phyloP scores from a whole-genome alignment of 1,140 invertebrate genomes.

The Penaeus chinensis region DNA sequence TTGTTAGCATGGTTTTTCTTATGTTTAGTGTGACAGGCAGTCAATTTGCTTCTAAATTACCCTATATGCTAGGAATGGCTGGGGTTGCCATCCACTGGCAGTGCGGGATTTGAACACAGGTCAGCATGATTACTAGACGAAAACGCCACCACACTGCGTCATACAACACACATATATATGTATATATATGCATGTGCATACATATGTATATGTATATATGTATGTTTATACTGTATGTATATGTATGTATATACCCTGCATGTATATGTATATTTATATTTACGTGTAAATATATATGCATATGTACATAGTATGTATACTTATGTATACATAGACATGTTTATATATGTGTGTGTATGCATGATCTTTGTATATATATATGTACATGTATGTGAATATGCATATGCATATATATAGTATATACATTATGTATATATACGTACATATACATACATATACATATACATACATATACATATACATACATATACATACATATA shows the following conservation, averaged over 20 bases:
- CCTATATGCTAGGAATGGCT: no score
- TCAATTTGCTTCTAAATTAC: no score
- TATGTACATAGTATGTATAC: background rate
- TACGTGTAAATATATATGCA: constrained; percentile 1
- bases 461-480: background rate
- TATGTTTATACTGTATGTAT: background rate
- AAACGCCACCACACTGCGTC: no score
- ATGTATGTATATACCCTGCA: background rate
- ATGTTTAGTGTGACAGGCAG: no score
- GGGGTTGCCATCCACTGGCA: no score
- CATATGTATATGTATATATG: background rate
- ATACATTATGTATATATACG: constrained; percentile 10
- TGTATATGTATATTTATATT: background rate
- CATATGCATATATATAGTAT: background rate
- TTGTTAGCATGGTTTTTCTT: no score
- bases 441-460: constrained; percentile 15
- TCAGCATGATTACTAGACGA: no score
- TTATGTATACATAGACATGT: background rate
- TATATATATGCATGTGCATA: background rate
- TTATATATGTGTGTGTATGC: background rate
- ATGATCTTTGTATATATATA: background rate
- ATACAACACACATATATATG: no score
- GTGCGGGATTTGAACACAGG: no score
- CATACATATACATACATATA: background rate
- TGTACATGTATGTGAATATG: background rate